Percentiles rank a stretch among this genome's conserved stretches.
These are phyloP conservation scores for Eupithecia insigniata DNA, from an alignment of 2,888 invertebrate species.

Conservation along the genomic window DNA sequence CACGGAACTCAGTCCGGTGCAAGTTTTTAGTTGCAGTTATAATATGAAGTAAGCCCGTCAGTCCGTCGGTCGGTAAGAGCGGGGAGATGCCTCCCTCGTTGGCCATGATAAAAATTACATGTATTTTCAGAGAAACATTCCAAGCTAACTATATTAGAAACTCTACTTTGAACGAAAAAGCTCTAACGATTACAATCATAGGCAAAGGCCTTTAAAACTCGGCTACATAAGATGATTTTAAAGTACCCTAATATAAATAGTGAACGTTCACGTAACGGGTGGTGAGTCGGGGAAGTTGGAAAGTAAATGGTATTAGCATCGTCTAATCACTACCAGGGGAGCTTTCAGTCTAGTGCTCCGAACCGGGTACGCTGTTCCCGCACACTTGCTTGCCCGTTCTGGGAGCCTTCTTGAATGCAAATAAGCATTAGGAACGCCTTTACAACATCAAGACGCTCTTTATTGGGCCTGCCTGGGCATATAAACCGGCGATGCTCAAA, in stretches of 20 bases:
- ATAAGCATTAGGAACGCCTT: conserved; percentile 82
- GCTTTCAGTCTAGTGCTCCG: conserved; percentile 70
- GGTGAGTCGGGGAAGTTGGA: conserved; percentile 79
- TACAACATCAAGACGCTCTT: conserved; percentile 78
- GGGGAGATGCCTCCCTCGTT: conserved; percentile 28
- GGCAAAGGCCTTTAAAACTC: neutral
- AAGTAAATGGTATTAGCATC: conserved; percentile 83
- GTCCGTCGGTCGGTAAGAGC: conserved; percentile 47
- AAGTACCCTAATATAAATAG: conserved; percentile 77
- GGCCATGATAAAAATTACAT: conserved; percentile 32
- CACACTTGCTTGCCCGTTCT: conserved; percentile 75
- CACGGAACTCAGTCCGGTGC: conserved; percentile 59
- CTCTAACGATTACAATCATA: neutral
- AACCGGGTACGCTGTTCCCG: conserved; percentile 67
- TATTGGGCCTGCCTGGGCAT: conserved; percentile 76
- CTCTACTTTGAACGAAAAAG: neutral
- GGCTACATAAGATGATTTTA: conserved; percentile 56
- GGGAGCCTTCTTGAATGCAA: conserved; percentile 81
- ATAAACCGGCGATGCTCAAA: conserved; percentile 69
- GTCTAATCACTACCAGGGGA: conserved; percentile 82
- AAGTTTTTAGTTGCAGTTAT: conserved; percentile 76
- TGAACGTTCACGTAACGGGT: conserved; percentile 75
- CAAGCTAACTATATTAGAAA: neutral
- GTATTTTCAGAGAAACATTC: neutral
- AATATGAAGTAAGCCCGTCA: conserved; percentile 61